Conservation (phyloP, 2,797 vertebrate species). For the Liparis tanakae region DNA sequence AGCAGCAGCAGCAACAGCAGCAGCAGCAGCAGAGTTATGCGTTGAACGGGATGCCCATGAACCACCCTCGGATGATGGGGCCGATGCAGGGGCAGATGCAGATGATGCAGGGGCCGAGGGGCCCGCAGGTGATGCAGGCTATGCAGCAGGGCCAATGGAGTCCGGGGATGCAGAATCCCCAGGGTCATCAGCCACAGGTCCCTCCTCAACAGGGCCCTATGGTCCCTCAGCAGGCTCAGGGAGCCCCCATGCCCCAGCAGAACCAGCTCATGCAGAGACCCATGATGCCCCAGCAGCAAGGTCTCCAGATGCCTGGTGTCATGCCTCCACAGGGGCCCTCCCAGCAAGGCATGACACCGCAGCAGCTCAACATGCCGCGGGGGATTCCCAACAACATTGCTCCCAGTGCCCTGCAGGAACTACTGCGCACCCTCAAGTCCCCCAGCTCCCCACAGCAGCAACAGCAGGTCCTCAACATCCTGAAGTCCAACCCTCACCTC, state of each 20-base stretch:
- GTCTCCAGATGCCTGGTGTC: constrained; percentile 76
- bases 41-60: constrained; percentile 90
- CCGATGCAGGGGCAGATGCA: constrained; percentile 88
- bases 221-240: constrained; percentile 76
- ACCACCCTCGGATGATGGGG: constrained; percentile 88
- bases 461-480: constrained; percentile 97
- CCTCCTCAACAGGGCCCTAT: constrained; percentile 74
- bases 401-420: constrained; percentile 93
- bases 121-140: constrained; percentile 87
- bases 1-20: constrained; percentile 61
- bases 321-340: constrained; percentile 81
- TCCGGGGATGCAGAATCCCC: constrained; percentile 85
- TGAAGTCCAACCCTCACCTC: constrained; percentile 98
- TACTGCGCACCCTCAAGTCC: constrained; percentile 95
- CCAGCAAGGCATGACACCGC: constrained; percentile 84
- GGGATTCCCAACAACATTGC: constrained; percentile 89
- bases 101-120: constrained; percentile 89
- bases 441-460: constrained; percentile 97
- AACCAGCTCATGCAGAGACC: constrained; percentile 79
- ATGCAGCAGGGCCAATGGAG: constrained; percentile 91
- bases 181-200: constrained; percentile 69
- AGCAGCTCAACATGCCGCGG: constrained; percentile 85
- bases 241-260: constrained; percentile 70
- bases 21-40: constrained; percentile 83
- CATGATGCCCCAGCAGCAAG: constrained; percentile 81